Percentiles rank a stretch among this genome's conserved stretches.
These are phyloP conservation scores for human DNA, from an alignment of 2,113 vertebrate genomes.

Conservation along the genomic window DNA sequence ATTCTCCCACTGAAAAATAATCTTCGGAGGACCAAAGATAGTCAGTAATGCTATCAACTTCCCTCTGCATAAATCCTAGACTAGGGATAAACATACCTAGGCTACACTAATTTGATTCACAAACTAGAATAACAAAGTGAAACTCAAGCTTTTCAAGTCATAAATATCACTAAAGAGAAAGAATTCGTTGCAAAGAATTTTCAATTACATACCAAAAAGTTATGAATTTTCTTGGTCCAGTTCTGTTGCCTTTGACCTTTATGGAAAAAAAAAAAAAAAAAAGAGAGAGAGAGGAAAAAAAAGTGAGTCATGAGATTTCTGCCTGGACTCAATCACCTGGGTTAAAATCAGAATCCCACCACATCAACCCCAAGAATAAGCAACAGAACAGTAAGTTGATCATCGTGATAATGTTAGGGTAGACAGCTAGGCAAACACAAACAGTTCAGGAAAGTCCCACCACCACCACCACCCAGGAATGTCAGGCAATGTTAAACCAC, in stretches of 20 bases:
- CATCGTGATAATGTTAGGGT: background rate
- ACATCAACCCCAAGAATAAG: constrained; percentile 35
- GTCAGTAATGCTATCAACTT: constrained; percentile 22
- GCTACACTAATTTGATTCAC: background rate
- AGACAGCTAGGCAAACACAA: too few species aligned
- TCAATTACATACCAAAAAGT: constrained; percentile 73
- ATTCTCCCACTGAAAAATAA: background rate
- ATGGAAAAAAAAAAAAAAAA: background rate
- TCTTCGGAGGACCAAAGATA: background rate
- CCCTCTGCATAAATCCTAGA: background rate
- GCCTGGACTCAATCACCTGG: constrained; percentile 66
- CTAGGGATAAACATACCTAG: background rate
- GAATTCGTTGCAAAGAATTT: constrained; percentile 13
- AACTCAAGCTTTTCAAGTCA: background rate
- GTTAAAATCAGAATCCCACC: constrained; percentile 71
- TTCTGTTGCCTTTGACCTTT: constrained; percentile 48
- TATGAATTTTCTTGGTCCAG: background rate
- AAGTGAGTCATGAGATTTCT: constrained; percentile 67
- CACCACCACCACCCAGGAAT: too few species aligned
- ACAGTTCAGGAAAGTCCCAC: too few species aligned
- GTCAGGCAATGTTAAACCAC: too few species aligned
- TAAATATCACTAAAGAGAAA: background rate
- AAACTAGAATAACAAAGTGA: background rate
- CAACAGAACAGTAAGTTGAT: constrained; percentile 40
- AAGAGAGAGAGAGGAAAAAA: constrained; percentile 61